These are phyloP conservation scores for Enteromius argenteus DNA, from an alignment of 2,797 vertebrate genomes.

Conservation along the genomic window DNA sequence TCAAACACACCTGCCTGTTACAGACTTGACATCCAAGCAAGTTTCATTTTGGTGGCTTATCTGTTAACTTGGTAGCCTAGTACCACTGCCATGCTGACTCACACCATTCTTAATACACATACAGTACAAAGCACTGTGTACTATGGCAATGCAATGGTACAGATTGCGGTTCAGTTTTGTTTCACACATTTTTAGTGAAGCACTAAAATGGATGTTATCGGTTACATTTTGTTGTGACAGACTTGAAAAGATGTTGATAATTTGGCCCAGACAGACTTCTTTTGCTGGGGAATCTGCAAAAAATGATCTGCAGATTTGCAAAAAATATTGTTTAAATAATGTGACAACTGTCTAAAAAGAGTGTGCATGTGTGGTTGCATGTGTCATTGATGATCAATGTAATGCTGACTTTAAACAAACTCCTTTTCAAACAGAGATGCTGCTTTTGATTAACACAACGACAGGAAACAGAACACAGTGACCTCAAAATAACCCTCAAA, in stretches of 20 bases:
- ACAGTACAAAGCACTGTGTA: not conserved
- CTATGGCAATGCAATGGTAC: not conserved
- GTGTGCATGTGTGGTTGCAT: not conserved
- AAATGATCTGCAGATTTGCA: not conserved
- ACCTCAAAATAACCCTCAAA: slow-evolving; percentile 4
- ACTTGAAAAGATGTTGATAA: not conserved
- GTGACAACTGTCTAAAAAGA: not conserved
- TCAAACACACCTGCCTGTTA: slow-evolving; percentile 27
- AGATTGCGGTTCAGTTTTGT: not conserved
- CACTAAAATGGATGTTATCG: not conserved
- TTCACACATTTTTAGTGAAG: not conserved
- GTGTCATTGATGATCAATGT: slow-evolving; percentile 5
- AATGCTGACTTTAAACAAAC: slow-evolving; percentile 7
- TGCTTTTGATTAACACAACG: slow-evolving; percentile 1
- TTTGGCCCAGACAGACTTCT: not conserved
- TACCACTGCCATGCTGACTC: slow-evolving; percentile 10
- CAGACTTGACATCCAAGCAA: slow-evolving; percentile 21
- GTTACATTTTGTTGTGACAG: not conserved
- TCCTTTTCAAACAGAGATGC: not conserved
- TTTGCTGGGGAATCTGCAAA: not conserved
- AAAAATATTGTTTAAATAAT: slow-evolving; percentile 4
- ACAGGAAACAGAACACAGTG: not conserved
- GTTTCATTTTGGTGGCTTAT: slow-evolving; percentile 14
- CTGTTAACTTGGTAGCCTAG: not conserved
- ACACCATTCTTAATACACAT: not conserved